Base-by-base conservation (phyloP, 37 sponge, comb jelly and placozoan species). In the Agelas oroides region DNA sequence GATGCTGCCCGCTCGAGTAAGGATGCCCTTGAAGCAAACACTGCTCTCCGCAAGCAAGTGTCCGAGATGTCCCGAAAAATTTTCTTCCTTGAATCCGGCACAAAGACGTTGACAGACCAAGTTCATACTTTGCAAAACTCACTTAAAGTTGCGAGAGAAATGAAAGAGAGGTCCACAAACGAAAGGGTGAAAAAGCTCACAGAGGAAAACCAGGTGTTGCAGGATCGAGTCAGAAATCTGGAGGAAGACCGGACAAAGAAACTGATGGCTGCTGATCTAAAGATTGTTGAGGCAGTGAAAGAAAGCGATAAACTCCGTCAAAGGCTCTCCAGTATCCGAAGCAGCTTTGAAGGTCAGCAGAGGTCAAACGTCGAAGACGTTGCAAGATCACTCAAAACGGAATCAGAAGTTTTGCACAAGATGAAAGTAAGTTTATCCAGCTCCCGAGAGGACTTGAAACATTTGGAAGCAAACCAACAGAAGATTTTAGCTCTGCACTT, bases 271-370 rank as follows among this genome's bases (percentile, higher is more conserved):
- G 74, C 67, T 21, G 82, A 74, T 58, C 18, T 46, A 54, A 73
- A 64, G 8, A 80, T 88, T 20, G 54, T 59, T 0, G 40, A 65
- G 12, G 75, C 88, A 0, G 82, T 75, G 18, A 65, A 80, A 30
- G 88, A 88, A 3, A 88, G 81, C 66, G 88, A 80, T 56, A 63
- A 52, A 55, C 76, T 88, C 65, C 65, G 62, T 16, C 76, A 81
- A 23, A 62, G 38, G 59, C 70, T 88, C 14, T 0, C 25, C 5
- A 1, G 28, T 1, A 38, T 81, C 18, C 33, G 68, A 23, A 20
- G 31, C 1, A 52, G 41, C 46, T 21, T 80, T 24, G 53, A 37
- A 3, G 6, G 32, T 39, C 11, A 20, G 13, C 20, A 20, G 19
- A 25, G 23, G 25, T 1, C 28, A 21, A 3, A 17, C 6, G 68